phyloP scores from a whole-genome alignment of 64 coral and sea anemone species.

The Montipora cactus region DNA sequence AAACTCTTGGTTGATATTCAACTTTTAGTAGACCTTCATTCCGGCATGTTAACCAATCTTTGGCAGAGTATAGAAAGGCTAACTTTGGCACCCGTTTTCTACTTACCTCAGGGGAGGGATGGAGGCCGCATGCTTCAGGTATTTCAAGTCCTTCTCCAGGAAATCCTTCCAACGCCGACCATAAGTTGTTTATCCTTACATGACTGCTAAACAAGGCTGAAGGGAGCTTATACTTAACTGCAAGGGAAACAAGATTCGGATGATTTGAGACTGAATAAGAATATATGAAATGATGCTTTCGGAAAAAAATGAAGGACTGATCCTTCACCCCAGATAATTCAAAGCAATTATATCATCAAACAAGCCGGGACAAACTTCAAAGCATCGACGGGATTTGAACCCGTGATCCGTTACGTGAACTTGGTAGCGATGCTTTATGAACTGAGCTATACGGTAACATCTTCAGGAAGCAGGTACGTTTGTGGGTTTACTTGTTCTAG shows the following conservation, averaged over 20 bases:
- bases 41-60: not conserved
- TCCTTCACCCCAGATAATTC: too few relatives aligned
- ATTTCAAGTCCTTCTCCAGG: slow-evolving; percentile 83
- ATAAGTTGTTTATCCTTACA: slow-evolving; percentile 61
- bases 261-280: not conserved
- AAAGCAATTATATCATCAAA: too few relatives aligned
- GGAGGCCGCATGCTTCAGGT: slow-evolving; percentile 94
- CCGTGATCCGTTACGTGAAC: too few relatives aligned
- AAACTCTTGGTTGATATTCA: too few relatives aligned
- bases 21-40: not conserved
- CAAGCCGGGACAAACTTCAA: too few relatives aligned
- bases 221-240: slow-evolving; percentile 95
- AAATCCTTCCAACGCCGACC: slow-evolving; percentile 83
- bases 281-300: too few relatives aligned
- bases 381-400: too few relatives aligned
- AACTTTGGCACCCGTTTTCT: not conserved
- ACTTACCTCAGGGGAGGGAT: slow-evolving; percentile 89
- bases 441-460: too few relatives aligned
- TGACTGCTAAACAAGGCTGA: slow-evolving; percentile 88
- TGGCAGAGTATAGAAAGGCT: not conserved
- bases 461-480: too few relatives aligned
- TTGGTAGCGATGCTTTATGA: too few relatives aligned
- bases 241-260: not conserved
- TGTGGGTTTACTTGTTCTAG: too few relatives aligned
- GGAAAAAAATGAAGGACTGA: too few relatives aligned